Evolutionary conservation across 2,797 vertebrate genomes (phyloP), one percentile per base, ranked within the genome.

Genomic region (Chiloscyllium punctatum): DNA sequence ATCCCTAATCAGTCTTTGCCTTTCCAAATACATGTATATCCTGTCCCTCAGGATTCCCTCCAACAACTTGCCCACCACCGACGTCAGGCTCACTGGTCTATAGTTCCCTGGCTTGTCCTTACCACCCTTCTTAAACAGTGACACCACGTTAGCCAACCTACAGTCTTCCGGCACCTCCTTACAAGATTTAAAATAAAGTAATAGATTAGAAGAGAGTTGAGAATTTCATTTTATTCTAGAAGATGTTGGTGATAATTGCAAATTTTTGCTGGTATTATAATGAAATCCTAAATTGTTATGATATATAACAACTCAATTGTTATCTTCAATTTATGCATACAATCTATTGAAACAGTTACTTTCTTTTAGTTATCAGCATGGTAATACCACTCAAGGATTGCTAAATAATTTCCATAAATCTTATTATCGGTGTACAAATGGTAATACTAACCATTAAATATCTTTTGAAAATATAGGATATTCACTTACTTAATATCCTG

Each of bases 401-500:
- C 18, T 25, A 48, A 8, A 9, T 6, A 84, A 42, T 84, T 84
- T 37, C 42, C 18, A 48, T 25, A 84, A 48, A 84, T 84, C 5
- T 84, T 23, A 25, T 21, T 25, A 48, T 48, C 4, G 37, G 42
- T 84, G 16, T 48, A 23, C 16, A 84, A 84, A 42, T 84, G 79
- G 37, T 23, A 48, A 25, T 21, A 84, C 15, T 79, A 37, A 72
- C 30, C 69, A 95, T 6, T 51, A 33, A n/a, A 21, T 74, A 57
- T 25, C 25, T 30, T 4, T 33, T 77, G 42, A 95, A 74, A 27
- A 95, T n/a, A 53, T 30, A 51, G 13, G 51, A 96, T 71, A 42
- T 51, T 95, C 95, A 98, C 99, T 98, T 97, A 99, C 99, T 99
- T 96, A 99, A 97, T 79, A 99, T 98, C 96, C 99, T 98, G 96